A percentile compares a stretch with the other conserved stretches of the same genome.
Conservation (phyloP, 2,888 invertebrate genomes). For the Torymus texanus region DNA sequence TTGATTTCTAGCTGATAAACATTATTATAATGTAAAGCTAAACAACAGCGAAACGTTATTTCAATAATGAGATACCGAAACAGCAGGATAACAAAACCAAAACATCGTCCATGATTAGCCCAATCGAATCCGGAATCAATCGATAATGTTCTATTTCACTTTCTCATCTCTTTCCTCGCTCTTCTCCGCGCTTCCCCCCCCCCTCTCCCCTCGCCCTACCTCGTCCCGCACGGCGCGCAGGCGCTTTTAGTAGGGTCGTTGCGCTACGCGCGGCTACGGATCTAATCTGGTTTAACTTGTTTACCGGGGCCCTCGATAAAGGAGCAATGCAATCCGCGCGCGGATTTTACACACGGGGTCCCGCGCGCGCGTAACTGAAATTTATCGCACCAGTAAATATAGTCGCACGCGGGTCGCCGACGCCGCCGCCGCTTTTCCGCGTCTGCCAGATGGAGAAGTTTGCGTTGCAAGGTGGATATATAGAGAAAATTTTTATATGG, state of each 20-base stretch:
- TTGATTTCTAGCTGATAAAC: too few species aligned
- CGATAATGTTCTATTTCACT: background rate
- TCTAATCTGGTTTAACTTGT: conserved; percentile 65
- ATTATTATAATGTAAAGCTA: too few species aligned
- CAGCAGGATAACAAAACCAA: too few species aligned
- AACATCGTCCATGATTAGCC: too few species aligned
- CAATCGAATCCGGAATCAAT: conserved; percentile 9
- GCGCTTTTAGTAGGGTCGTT: conserved; percentile 27
- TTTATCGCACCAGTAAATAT: conserved; percentile 68
- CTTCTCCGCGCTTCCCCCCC: background rate
- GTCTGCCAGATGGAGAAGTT: background rate
- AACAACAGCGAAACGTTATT: too few species aligned
- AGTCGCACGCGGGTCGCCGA: conserved; percentile 47
- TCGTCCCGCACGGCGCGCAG: background rate
- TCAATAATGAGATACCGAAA: too few species aligned
- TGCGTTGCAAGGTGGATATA: background rate
- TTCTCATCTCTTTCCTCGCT: background rate
- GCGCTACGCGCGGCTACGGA: conserved; percentile 20
- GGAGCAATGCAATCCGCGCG: conserved; percentile 64
- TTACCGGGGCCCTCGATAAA: conserved; percentile 68
- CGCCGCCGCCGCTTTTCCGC: conserved; percentile 33
- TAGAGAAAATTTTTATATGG: too few species aligned
- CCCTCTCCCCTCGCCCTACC: background rate
- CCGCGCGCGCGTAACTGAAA: conserved; percentile 64
- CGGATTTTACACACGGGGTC: conserved; percentile 30